Evolutionary conservation across 2,797 vertebrate species (phyloP), one percentile per base, ranked within the genome.

Genomic region (Malacoctenus gilli): DNA sequence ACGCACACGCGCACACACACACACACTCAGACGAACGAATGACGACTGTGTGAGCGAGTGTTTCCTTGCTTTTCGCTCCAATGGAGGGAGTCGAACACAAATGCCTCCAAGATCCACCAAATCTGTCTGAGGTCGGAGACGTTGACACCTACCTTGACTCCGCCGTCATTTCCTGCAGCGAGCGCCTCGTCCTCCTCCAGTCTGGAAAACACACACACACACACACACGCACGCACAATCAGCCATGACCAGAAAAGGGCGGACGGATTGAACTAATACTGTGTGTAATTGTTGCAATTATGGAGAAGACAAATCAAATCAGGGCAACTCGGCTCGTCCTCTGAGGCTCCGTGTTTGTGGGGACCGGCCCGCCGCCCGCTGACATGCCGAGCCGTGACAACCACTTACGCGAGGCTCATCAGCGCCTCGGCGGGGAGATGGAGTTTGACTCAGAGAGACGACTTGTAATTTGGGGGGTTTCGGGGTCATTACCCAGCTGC

Each of bases 221-320:
- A 28, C 25, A 28, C 25, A 28, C 25, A 5, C 25, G 9, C 25
- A 5, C 25, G 4, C 25, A 28, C 25, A 5, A 77, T 80, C 68
- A 72, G 42, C 65, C 42, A 34, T 65, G 77, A 79, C 69, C 69
- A 55, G 69, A 79, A 58, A 53, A 37, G 78, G 80, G 73, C 59
- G 77, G 87, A 82, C 47, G 31, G 70, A 55, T 54, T 47, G 38
- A 52, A 67, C 73, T 73, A 52, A 82, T 42, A 52, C 62, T 32
- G 21, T 46, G 41, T 56, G 77, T 82, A 80, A 86, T 77, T 62
- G 80, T 72, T 57, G 40, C 64, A 77, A 78, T 85, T 76, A 76
- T 62, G n/a, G 35, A 46, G 22, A 61, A 51, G 59, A 79, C 75
- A 69, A 77, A 75, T 80, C 75, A 68, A 68, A 79, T 64, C 32